Base-by-base conservation (phyloP, 2,888 invertebrate species). In the Drymonia ruficornis region DNA sequence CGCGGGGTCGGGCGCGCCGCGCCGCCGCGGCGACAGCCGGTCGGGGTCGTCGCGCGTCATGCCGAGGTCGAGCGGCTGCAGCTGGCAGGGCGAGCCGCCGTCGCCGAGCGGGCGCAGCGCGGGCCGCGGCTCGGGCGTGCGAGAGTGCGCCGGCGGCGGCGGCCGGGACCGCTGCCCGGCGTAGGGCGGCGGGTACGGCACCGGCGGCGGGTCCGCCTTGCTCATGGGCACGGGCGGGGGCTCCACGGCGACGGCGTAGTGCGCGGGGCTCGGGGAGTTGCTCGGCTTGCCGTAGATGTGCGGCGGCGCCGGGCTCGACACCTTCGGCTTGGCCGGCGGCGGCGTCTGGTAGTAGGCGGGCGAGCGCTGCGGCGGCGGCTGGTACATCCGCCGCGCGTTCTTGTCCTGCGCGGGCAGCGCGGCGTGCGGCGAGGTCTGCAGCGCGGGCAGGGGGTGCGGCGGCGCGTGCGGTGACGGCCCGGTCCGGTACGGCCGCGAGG, bases 61-160 rank as follows among this genome's bases (percentile, higher is more conserved):
- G 38, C 96, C 96, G 53, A 97, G 94, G 81, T 97, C 96, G 34
- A 97, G 90, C 12, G 97, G 97, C 77, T 96, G 96, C 55, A 96
- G 96, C 85, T 97, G 96, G 76, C 95, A 94, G 50, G 93, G 89
- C 52, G 91, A 81, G 45, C 89, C 76, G 15, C 82, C 74, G 53
- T 86, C 72, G 74, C 88, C 65, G 50, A 85, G 87, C 45, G 87
- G 81, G 49, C 87, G 90, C 56, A 81, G 81, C 62, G 80, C 79
- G 8, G 92, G 90, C 13, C 93, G 87, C 18, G 94, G 94, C 56
- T 86, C 86, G 1, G 94, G 94, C 11, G 93, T 91, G 56, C 94
- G 88, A 63, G 83, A 82, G 73, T 94, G 94, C 46, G 94, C 94
- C 3, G 94, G 94, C 0, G 95, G 95, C 40, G 94, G 94, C 1